These are phyloP conservation scores for Ips typographus DNA, from an alignment of 1,140 invertebrate genomes.

Conservation along the genomic window DNA sequence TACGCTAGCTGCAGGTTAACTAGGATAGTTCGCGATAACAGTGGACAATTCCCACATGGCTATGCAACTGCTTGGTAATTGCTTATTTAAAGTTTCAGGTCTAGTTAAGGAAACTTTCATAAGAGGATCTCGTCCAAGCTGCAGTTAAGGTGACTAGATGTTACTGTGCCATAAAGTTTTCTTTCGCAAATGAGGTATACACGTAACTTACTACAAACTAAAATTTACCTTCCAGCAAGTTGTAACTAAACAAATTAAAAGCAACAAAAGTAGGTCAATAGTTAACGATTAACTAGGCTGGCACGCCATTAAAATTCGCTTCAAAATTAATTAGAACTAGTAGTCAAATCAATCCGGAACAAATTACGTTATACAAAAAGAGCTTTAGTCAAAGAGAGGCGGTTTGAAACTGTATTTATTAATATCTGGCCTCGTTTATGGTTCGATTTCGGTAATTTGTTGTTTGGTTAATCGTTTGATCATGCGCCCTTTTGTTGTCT, in stretches of 20 bases:
- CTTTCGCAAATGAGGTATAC: neutral
- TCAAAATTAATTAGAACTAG: constrained; percentile 1
- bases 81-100: neutral
- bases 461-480: neutral
- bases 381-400: neutral
- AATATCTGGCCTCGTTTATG: neutral
- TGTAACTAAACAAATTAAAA: neutral
- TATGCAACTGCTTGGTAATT: neutral
- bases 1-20: neutral
- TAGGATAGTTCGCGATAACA: neutral
- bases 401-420: neutral
- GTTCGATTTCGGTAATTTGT: neutral
- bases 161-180: neutral
- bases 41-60: neutral
- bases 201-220: neutral
- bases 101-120: constrained; percentile 3
- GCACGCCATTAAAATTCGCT: neutral
- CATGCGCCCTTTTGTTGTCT: neutral
- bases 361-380: constrained; percentile 5
- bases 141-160: neutral
- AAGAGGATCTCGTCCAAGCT: neutral
- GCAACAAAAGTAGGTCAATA: neutral
- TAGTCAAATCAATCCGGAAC: constrained; percentile 3
- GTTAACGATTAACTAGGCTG: neutral
- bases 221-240: neutral